Base-by-base conservation (phyloP, 2,888 invertebrate genomes). In the Tinea pellionella region DNA sequence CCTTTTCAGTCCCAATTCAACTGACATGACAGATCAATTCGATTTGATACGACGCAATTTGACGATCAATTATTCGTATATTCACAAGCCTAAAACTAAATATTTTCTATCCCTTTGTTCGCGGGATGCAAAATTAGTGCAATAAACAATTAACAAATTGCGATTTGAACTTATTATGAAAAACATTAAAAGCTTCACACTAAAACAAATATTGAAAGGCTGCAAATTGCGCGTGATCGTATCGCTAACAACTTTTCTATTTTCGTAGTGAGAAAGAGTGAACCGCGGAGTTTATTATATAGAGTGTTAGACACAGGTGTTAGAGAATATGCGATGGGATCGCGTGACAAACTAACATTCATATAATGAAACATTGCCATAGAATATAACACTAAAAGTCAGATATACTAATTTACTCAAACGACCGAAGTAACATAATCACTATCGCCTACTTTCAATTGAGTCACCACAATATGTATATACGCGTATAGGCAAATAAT, bases 181-280 rank as follows among this genome's bases (percentile, higher is more conserved):
- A 30, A 30, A 30, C 30, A 30, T 30, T 30, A 30, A 30, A 30
- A 30, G 9, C 9, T 30, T 30, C 9, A 30, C 30, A 30, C 9
- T n/a, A n/a, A 30, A 30, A 42, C 6, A 42, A 42, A 42, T n/a
- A 12, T n/a, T 42, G 42, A 42, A 42, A 42, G 16, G 15, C 15
- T 15, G 47, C 47, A 47, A 47, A 47, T 47, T 15, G 18, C 24
- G 53, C 53, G 53, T 53, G 53, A 53, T 53, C 11, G 12, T 53
- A 53, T 53, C 53, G 53, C 53, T 53, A 53, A 53, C 24, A 53
- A 53, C 53, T 53, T 53, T 53, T 53, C 53, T 53, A 53, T 53
- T 53, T 53, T 24, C 19, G 53, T 19, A 12, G 19, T 12, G 16
- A 24, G 47, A 47, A 15, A 47, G 47, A 47, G 47, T 47, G 47